These are phyloP conservation scores for Acrocephalus scirpaceus DNA, from an alignment of 2,797 vertebrate species.

Conservation along the genomic window DNA sequence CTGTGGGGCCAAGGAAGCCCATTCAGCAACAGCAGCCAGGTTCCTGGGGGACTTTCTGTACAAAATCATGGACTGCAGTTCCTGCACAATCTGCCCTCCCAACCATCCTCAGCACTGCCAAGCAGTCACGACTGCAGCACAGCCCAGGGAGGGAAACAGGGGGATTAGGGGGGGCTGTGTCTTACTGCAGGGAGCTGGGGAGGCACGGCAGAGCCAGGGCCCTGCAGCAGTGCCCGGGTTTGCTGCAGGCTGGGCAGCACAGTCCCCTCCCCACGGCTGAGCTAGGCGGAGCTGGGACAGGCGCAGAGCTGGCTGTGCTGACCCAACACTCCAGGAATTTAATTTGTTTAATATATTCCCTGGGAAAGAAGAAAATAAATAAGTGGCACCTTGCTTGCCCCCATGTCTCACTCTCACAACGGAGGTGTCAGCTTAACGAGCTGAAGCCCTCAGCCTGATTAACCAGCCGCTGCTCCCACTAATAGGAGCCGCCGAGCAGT, in stretches of 20 bases:
- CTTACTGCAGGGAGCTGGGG: not conserved
- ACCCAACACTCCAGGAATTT: conserved; percentile 68
- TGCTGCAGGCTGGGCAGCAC: not conserved
- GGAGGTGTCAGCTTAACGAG: conserved; percentile 63
- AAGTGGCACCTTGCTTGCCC: conserved; percentile 51
- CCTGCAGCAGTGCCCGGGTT: not conserved
- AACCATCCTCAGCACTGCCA: rapidly evolving
- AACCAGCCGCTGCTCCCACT: conserved; percentile 4
- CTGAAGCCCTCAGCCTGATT: conserved; percentile 68
- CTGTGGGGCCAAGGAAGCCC: not conserved
- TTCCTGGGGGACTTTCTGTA: not conserved
- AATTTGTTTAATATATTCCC: conserved; percentile 73
- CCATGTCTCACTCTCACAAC: conserved; percentile 35
- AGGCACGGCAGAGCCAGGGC: rapidly evolving
- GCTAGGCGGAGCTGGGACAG: not conserved
- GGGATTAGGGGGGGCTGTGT: not conserved
- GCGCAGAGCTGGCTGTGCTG: not conserved
- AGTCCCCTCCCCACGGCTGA: not conserved
- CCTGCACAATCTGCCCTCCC: not conserved
- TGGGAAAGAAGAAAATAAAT: conserved; percentile 68
- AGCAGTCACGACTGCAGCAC: rapidly evolving
- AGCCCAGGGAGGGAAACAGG: not conserved
- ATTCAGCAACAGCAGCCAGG: not conserved
- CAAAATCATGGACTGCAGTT: not conserved
- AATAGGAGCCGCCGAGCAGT: not conserved